These are phyloP conservation scores for Camptogramma bilineatum DNA, from an alignment of 2,888 invertebrate species.

Conservation along the genomic window DNA sequence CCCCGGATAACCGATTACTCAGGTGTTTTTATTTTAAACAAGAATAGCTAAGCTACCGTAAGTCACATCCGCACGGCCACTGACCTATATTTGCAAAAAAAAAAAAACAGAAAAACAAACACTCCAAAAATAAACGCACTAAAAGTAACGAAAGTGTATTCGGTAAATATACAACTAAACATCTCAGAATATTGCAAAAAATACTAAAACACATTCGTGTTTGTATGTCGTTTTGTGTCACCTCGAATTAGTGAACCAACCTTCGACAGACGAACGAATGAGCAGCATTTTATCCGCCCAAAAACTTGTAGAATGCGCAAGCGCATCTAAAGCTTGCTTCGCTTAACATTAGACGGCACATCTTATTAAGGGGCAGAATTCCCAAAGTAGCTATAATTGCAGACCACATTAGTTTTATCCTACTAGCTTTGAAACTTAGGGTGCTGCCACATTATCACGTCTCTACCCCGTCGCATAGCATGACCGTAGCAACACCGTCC, in stretches of 20 bases:
- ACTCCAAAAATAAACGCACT: background rate
- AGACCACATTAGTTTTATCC: too few relatives aligned
- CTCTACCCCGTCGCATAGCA: too few relatives aligned
- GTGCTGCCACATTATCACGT: too few relatives aligned
- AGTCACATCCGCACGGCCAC: too few relatives aligned
- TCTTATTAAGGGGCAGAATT: background rate
- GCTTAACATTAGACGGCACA: conserved; percentile 44
- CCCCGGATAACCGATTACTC: too few relatives aligned
- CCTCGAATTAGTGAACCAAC: conserved; percentile 36
- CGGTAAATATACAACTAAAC: background rate
- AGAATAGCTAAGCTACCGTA: too few relatives aligned
- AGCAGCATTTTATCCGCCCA: conserved; percentile 58
- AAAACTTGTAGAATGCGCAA: conserved; percentile 56
- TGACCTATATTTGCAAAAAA: too few relatives aligned
- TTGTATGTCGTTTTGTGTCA: conserved; percentile 42
- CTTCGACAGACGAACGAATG: conserved; percentile 18
- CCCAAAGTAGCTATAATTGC: too few relatives aligned
- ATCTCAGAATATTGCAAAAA: conserved; percentile 4
- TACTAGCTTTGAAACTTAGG: too few relatives aligned
- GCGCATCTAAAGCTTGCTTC: conserved; percentile 49
- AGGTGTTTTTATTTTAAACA: too few relatives aligned
- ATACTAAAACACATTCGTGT: conserved; percentile 30
- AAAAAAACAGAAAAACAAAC: too few relatives aligned
- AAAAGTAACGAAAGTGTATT: background rate
- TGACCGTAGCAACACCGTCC: too few relatives aligned